Evolutionary conservation across 2,113 vertebrate genomes (phyloP), one percentile per base, ranked within the genome.

Genomic region (Cygnus atratus): DNA sequence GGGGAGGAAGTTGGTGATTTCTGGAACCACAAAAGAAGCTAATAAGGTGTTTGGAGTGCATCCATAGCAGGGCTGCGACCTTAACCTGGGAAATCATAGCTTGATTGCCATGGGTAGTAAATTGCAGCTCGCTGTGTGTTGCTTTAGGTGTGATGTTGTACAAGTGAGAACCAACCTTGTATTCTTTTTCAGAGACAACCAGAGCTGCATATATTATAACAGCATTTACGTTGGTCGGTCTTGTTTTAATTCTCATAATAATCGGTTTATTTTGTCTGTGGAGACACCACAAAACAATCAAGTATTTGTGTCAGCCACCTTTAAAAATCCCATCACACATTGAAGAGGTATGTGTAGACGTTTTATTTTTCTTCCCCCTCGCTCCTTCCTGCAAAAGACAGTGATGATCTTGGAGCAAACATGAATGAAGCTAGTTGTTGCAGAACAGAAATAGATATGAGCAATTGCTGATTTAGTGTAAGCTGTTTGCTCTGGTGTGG

Each of bases 291-390:
- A 35, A 58, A 37, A 55, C 54, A 43, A 25, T 98, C 43, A 98
- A 98, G 54, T 6, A 87, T 3, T 98, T 96, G 90, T 78, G 84
- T 43, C 97, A 74, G 29, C 65, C 97, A 3, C 96, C 97, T 4
- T 92, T 98, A 31, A 54, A 73, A 20, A 97, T 98, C 88, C 98
- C 98, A 0, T 6, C 48, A 0, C 97, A 98, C 33, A 95, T 97
- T 41, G 26, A 67, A 95, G 97, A 98, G 98, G 98, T 98, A 75
- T 0, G 90, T 91, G n/a, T 8, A 44, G 29, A 33, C 9, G 4
- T n/a, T 14, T 20, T 31, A 7, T 55, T 9, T 15, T 72, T 19
- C 25, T 46, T 10, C 17, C 10, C 13, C 12, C 26, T 19, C 14
- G 39, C 39, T 39, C 39, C 39, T 39, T 35, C 24, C 44, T 35